These are phyloP conservation scores for Andrena fulva DNA, from an alignment of 2,888 invertebrate species.

Conservation along the genomic window DNA sequence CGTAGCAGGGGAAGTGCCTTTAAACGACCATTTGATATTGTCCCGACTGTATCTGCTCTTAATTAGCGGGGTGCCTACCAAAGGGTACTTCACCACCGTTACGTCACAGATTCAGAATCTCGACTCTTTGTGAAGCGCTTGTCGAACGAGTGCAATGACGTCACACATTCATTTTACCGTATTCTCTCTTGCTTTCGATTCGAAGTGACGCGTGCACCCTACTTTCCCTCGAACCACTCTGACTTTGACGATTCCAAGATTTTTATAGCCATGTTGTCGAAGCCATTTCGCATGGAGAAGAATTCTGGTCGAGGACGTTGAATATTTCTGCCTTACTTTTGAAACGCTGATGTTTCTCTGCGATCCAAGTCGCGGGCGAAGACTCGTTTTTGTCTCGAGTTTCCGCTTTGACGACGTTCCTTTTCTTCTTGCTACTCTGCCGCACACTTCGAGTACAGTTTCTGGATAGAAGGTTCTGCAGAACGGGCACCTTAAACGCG, in stretches of 20 bases:
- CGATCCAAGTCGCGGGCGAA: conserved; percentile 4
- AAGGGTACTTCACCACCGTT: conserved; percentile 37
- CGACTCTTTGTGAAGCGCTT: conserved; percentile 14
- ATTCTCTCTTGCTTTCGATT: not conserved
- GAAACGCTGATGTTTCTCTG: conserved; percentile 24
- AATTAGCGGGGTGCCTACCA: conserved; percentile 51
- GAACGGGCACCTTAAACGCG: not conserved
- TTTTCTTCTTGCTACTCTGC: not conserved
- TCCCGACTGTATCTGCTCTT: conserved; percentile 2
- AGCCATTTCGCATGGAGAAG: not conserved
- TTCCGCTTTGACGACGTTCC: not conserved
- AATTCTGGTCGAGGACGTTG: not conserved
- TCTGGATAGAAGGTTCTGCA: not conserved
- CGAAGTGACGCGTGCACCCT: conserved; percentile 11
- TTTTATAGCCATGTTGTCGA: conserved; percentile 13
- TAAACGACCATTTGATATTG: not conserved
- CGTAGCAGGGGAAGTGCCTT: not conserved
- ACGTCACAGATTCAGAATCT: conserved; percentile 34
- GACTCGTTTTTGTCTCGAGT: conserved; percentile 31
- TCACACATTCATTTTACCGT: conserved; percentile 20
- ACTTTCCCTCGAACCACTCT: not conserved
- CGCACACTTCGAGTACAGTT: not conserved
- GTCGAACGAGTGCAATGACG: conserved; percentile 29
- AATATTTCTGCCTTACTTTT: conserved; percentile 7
- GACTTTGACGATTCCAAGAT: conserved; percentile 13